These are phyloP conservation scores for Rissa tridactyla DNA, from an alignment of 2,113 vertebrate genomes.

Conservation along the genomic window DNA sequence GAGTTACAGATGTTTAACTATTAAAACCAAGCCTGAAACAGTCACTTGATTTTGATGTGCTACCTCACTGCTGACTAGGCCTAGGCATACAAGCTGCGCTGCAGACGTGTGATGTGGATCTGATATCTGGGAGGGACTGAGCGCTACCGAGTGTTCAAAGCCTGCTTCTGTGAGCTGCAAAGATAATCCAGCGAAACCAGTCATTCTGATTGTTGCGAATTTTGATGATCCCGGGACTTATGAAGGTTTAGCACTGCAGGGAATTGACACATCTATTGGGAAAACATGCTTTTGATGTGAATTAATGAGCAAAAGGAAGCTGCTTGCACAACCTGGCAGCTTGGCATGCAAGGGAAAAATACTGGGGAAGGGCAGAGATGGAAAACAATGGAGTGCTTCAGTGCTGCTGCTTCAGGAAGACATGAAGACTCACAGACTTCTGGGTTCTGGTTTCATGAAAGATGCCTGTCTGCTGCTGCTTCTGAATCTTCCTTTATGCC, in stretches of 20 bases:
- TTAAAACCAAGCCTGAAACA: background rate
- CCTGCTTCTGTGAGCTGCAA: background rate
- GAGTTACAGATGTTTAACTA: background rate
- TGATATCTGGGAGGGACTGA: background rate
- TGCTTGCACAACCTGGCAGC: conserved; percentile 19
- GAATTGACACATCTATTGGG: conserved; percentile 26
- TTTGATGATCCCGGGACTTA: background rate
- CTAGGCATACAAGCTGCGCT: background rate
- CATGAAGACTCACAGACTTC: background rate
- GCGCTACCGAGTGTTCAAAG: background rate
- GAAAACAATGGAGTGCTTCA: background rate
- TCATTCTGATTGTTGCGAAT: background rate
- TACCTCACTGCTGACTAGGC: background rate
- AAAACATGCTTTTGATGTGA: conserved; percentile 17
- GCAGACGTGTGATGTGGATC: background rate
- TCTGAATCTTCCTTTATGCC: background rate
- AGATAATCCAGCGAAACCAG: background rate
- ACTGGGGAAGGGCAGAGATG: background rate
- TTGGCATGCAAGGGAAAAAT: background rate
- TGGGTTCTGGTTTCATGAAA: background rate
- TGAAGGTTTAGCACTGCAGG: conserved; percentile 12
- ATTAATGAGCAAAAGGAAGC: conserved; percentile 29
- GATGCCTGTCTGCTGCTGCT: background rate
- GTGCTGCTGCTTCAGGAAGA: background rate
- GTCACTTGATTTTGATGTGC: background rate